A percentile compares a stretch with the other conserved stretches of the same genome.
These are phyloP conservation scores for Pararge aegeria DNA, from an alignment of 1,140 invertebrate species.

Conservation along the genomic window DNA sequence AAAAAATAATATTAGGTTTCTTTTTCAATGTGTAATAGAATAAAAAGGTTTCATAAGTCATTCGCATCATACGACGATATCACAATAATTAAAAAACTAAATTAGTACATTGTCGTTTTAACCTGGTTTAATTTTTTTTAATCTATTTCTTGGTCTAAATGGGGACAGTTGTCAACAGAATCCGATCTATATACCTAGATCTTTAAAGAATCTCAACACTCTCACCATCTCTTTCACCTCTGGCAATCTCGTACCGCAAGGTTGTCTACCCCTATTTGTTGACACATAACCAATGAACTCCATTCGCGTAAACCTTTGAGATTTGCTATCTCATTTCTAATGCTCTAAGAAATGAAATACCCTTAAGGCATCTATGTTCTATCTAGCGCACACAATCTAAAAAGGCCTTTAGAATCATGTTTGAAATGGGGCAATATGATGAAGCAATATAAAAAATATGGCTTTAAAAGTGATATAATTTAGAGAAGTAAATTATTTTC, in stretches of 20 bases:
- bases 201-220: neutral
- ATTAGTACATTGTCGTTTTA: too few species aligned
- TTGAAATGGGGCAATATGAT: neutral
- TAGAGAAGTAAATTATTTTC: too few species aligned
- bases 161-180: neutral
- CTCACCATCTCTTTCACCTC: neutral
- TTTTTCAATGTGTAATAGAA: too few species aligned
- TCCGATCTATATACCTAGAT: neutral
- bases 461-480: too few species aligned
- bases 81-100: too few species aligned
- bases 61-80: too few species aligned
- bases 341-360: neutral
- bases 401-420: neutral
- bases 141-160: neutral
- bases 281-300: neutral
- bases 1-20: too few species aligned
- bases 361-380: neutral
- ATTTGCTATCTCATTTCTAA: slow-evolving; percentile 1
- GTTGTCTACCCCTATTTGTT: neutral
- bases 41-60: too few species aligned
- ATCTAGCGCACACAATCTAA: neutral
- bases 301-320: neutral
- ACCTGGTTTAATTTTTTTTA: too few species aligned
- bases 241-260: neutral
- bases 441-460: too few species aligned